Base-by-base conservation (phyloP, 2,113 vertebrate genomes). In the Pygathrix nemaeus region DNA sequence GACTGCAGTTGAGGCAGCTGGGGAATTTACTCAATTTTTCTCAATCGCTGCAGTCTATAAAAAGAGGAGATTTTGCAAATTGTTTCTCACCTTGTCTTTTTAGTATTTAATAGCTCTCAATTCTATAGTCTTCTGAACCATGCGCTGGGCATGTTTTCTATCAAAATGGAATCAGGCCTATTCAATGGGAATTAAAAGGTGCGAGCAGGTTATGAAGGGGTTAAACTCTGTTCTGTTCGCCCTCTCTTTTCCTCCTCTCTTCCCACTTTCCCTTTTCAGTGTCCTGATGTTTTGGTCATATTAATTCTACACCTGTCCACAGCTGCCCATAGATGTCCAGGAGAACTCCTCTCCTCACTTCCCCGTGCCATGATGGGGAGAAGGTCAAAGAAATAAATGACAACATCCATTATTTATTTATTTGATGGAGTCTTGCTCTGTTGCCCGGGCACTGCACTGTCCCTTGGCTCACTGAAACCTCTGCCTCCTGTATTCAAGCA, bases 1-100 rank as follows among this genome's bases (percentile, higher is more conserved):
- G 99, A 99, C 99, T 99, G 98, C 98, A 98, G 98, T 98, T 96
- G 98, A 96, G 98, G 99, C 98, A 99, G 98, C 99, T 98, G 97
- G 99, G 99, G 99, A 99, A 99, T 99, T 99, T 98, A 99, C 98
- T 99, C 99, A 99, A 99, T 99, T 99, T 99, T 99, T 99, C 99
- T 99, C 99, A 99, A 99, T 99, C 98, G 99, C 98, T 99, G 98
- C 97, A 99, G 99, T 99, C 99, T 99, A 99, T 99, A 99, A 99
- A 99, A 99, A 99, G 98, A 99, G 99, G 99, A 99, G 99, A 99
- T 99, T 99, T 98, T 99, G 98, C 98, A 99, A 99, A 99, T 99
- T 99, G 99, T 99, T 99, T 99, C 98, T 99, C 98, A 99, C 99
- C 98, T 99, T 99, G 98, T 99, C 99, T 99, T 99, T 99, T 99